Evolutionary conservation across 2,888 invertebrate genomes (phyloP).

Genomic region (Sympetrum striolatum): DNA sequence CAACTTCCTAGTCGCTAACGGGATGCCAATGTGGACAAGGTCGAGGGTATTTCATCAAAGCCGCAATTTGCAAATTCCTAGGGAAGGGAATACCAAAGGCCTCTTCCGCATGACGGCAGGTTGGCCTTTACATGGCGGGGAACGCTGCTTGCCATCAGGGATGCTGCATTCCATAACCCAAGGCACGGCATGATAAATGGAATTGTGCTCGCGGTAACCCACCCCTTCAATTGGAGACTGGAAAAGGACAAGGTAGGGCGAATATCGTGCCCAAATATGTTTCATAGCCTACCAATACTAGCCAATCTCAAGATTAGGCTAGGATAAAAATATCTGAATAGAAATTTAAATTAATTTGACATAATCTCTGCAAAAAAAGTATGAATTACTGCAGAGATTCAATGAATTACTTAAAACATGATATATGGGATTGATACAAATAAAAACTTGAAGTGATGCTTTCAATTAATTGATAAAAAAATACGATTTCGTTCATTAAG

Average conservation of each 20-base stretch:
- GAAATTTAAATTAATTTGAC: background rate
- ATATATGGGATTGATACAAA: background rate
- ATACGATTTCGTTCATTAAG: background rate
- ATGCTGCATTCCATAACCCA: conserved; percentile 28
- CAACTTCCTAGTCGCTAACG: conserved; percentile 31
- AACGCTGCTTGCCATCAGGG: conserved; percentile 13
- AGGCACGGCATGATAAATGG: background rate
- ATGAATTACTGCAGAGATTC: background rate
- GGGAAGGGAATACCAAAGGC: background rate
- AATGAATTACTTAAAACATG: background rate
- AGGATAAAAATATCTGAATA: background rate
- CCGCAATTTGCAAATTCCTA: background rate
- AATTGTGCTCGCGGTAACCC: conserved; percentile 32
- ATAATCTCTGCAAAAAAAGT: background rate
- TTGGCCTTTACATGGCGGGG: background rate
- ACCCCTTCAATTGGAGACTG: conserved; percentile 27
- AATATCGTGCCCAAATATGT: conserved; percentile 21
- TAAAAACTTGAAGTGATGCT: background rate
- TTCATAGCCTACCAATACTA: background rate
- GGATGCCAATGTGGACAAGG: background rate
- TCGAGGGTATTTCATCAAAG: background rate
- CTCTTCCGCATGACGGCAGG: conserved; percentile 12
- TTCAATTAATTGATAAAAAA: background rate
- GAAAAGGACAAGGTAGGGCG: conserved; percentile 42
- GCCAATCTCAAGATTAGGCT: background rate